These are phyloP conservation scores for Pasiphila rectangulata DNA, from an alignment of 2,888 invertebrate genomes.

Conservation along the genomic window DNA sequence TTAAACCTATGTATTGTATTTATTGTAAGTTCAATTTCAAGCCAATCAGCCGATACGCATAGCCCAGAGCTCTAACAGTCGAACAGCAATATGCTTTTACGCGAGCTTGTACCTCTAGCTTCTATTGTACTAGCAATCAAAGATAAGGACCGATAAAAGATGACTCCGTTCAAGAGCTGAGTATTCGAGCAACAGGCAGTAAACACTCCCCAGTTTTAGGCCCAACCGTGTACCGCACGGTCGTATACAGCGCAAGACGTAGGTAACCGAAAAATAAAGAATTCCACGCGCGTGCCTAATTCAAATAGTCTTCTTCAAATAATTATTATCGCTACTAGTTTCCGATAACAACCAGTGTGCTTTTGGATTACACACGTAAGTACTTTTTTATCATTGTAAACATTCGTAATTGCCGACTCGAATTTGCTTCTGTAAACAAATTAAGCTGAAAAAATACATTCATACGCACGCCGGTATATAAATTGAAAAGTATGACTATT, in stretches of 20 bases:
- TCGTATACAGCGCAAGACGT: constrained; percentile 18
- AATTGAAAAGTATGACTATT: not conserved
- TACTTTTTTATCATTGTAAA: constrained; percentile 57
- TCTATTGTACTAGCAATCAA: constrained; percentile 16
- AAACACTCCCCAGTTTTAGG: constrained; percentile 13
- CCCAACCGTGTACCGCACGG: constrained; percentile 17
- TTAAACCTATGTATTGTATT: too few species aligned
- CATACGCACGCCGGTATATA: constrained; percentile 27
- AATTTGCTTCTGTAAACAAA: constrained; percentile 45
- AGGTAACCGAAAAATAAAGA: constrained; percentile 5
- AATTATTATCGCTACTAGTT: constrained; percentile 24
- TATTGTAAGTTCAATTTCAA: too few species aligned
- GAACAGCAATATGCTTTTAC: constrained; percentile 30
- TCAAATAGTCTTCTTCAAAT: constrained; percentile 20
- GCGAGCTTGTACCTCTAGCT: constrained; percentile 27
- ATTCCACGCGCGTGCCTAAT: constrained; percentile 25
- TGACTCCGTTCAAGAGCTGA: constrained; percentile 19
- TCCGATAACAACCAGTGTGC: constrained; percentile 41
- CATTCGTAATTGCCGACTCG: constrained; percentile 45
- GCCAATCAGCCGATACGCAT: constrained; percentile 4
- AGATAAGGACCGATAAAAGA: constrained; percentile 26
- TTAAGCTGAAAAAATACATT: constrained; percentile 28
- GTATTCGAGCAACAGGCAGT: constrained; percentile 27
- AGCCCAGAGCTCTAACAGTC: constrained; percentile 10
- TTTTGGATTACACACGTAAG: constrained; percentile 45